These are phyloP conservation scores for Pedetes capensis DNA, from an alignment of 2,113 vertebrate species.

Conservation along the genomic window DNA sequence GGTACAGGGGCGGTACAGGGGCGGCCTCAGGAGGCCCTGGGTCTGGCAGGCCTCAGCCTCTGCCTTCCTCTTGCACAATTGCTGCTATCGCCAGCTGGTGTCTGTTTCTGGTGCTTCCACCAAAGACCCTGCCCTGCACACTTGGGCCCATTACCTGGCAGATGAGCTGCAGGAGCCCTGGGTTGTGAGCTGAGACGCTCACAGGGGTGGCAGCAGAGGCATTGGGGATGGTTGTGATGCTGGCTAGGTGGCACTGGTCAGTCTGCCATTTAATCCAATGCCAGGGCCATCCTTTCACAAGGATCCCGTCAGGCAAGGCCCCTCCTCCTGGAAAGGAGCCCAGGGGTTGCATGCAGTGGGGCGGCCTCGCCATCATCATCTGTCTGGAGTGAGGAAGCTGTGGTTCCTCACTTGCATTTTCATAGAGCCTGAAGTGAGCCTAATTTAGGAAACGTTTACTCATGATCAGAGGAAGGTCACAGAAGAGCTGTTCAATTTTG, in stretches of 20 bases:
- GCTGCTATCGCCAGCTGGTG: not conserved
- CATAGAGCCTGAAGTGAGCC: not conserved
- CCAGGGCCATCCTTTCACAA: not conserved
- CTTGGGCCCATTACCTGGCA: not conserved
- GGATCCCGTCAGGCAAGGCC: not conserved
- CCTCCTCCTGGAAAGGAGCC: not conserved
- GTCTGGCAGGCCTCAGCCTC: not conserved
- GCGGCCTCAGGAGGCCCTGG: not conserved
- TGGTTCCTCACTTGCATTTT: rapidly evolving
- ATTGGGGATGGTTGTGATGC: not conserved
- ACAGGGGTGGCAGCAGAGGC: not conserved
- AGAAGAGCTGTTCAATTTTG: not conserved
- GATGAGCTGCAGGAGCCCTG: not conserved
- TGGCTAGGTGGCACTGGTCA: not conserved
- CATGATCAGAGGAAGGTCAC: not conserved
- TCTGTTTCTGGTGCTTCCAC: not conserved
- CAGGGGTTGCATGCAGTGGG: no score
- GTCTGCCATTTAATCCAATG: not conserved
- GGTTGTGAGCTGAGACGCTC: not conserved
- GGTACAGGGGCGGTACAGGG: not conserved
- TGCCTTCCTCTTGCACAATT: not conserved
- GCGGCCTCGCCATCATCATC: no score
- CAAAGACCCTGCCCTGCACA: no score
- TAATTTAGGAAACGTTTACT: not conserved
- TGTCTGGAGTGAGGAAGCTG: no score